These are phyloP conservation scores for Synanthedon tipuliformis DNA, from an alignment of 2,888 invertebrate genomes.

Conservation along the genomic window DNA sequence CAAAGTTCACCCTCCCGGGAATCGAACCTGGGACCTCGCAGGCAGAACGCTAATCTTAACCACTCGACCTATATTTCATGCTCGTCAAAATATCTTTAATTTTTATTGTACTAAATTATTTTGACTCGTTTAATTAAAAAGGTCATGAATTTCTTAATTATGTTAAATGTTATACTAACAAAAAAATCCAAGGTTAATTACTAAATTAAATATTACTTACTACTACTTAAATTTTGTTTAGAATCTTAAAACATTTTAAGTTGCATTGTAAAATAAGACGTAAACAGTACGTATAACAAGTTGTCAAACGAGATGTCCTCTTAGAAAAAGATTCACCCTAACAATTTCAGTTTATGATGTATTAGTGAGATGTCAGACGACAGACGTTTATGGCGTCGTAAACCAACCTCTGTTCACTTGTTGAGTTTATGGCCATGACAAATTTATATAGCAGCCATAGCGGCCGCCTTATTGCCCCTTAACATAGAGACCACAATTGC, in stretches of 20 bases:
- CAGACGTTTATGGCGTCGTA: slow-evolving; percentile 53
- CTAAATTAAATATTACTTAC: too few species aligned
- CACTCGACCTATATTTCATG: too few species aligned
- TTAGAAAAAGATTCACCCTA: slow-evolving; percentile 20
- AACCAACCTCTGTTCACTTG: slow-evolving; percentile 60
- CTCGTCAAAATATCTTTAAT: too few species aligned
- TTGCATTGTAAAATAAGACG: slow-evolving; percentile 12
- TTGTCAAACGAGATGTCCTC: slow-evolving; percentile 12
- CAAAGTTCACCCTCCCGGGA: too few species aligned
- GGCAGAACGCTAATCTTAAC: too few species aligned
- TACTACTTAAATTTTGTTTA: too few species aligned
- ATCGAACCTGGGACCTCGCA: too few species aligned
- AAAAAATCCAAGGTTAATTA: too few species aligned
- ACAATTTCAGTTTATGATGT: slow-evolving; percentile 48
- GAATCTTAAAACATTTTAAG: background rate
- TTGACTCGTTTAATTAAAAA: too few species aligned
- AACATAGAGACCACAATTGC: slow-evolving; percentile 10
- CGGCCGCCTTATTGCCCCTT: slow-evolving; percentile 13
- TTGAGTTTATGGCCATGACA: slow-evolving; percentile 41
- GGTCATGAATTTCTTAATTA: too few species aligned
- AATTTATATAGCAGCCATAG: slow-evolving; percentile 12
- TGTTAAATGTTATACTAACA: too few species aligned
- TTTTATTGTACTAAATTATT: too few species aligned
- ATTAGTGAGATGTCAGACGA: slow-evolving; percentile 56
- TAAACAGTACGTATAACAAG: slow-evolving; percentile 13